Conservation (phyloP, 2,888 invertebrate genomes). For the Monoplex corrugatus region DNA sequence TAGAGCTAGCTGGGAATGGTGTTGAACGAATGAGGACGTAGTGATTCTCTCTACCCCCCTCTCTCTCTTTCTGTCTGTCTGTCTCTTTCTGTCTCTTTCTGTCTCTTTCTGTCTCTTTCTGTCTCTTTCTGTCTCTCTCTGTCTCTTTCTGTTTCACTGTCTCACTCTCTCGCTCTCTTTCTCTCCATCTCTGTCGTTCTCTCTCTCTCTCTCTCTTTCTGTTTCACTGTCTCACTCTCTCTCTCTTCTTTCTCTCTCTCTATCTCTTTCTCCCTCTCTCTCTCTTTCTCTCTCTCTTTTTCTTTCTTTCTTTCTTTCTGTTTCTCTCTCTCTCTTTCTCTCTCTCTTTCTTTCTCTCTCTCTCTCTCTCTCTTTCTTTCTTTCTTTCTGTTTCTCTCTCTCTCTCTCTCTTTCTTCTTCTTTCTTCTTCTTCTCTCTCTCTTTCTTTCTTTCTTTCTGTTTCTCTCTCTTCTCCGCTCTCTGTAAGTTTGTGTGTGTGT, state of each 20-base stretch:
- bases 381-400: too few species aligned
- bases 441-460: neutral
- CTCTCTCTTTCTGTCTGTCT: neutral
- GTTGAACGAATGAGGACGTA: too few species aligned
- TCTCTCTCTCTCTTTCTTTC: neutral
- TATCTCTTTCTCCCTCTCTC: neutral
- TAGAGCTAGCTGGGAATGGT: too few species aligned
- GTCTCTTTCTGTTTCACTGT: too few species aligned
- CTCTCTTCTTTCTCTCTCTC: neutral
- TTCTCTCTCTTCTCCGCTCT: neutral
- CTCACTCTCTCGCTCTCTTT: neutral
- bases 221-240: too few species aligned
- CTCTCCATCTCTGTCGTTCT: neutral
- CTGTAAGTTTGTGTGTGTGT: neutral
- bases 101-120: neutral
- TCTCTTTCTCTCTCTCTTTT: neutral
- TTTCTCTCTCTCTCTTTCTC: neutral
- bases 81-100: neutral
- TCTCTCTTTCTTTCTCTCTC: neutral
- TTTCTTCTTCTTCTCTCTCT: neutral
- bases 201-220: neutral
- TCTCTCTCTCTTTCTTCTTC: neutral
- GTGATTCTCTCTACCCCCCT: neutral
- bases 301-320: neutral
- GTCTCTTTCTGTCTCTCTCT: neutral